These are phyloP conservation scores for Aptenodytes patagonicus DNA, from an alignment of 2,113 vertebrate genomes.

Conservation along the genomic window DNA sequence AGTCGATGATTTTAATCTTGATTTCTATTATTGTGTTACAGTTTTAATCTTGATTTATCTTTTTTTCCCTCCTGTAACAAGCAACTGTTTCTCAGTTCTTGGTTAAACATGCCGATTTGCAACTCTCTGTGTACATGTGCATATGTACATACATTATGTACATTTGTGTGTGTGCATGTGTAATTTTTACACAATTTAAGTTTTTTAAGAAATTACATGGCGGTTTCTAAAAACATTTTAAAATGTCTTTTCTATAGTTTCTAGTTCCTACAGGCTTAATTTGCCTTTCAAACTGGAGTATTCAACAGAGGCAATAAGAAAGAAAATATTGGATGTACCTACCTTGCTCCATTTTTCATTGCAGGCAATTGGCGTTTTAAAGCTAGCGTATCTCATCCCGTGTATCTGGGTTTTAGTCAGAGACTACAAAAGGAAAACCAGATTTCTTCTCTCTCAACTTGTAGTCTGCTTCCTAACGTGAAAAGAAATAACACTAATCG, in stretches of 20 bases:
- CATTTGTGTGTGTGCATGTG: background rate
- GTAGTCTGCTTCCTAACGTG: background rate
- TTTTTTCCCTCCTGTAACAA: background rate
- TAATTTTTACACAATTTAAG: background rate
- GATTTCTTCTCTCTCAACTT: background rate
- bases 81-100: background rate
- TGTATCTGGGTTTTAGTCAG: background rate
- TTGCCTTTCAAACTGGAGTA: background rate
- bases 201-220: background rate
- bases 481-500: background rate
- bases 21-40: background rate
- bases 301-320: background rate
- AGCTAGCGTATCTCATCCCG: fast-evolving
- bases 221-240: background rate
- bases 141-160: fast-evolving
- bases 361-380: background rate
- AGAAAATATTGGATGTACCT: background rate
- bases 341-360: background rate
- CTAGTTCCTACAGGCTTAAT: background rate
- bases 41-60: background rate
- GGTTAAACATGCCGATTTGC: background rate
- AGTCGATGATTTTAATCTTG: background rate
- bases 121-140: background rate
- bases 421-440: background rate
- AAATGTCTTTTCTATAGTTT: background rate